Percentiles rank a stretch among this genome's conserved stretches.
Conservation (phyloP, 2,888 invertebrate genomes). For the Didymodactylos carnosus region DNA sequence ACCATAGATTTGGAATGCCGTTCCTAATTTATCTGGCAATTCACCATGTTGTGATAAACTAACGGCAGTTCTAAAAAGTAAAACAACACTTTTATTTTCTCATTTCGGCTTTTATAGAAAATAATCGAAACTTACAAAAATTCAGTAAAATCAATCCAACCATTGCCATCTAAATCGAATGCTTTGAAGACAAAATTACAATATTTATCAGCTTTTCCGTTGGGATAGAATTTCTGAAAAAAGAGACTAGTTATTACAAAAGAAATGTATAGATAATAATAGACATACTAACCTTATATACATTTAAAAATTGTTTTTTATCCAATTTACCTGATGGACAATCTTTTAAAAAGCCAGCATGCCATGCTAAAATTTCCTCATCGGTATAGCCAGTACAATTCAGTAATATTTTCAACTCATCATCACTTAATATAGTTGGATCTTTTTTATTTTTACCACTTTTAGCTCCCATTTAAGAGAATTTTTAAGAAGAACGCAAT, state of each 20-base stretch:
- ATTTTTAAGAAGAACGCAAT: too few relatives aligned
- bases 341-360: slow-evolving; percentile 87
- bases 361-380: slow-evolving; percentile 93
- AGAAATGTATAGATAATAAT: not conserved
- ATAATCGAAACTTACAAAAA: slow-evolving; percentile 49
- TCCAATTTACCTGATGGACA: slow-evolving; percentile 87
- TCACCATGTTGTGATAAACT: slow-evolving; percentile 91
- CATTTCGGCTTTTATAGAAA: not conserved
- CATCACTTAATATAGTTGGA: slow-evolving; percentile 27
- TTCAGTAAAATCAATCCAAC: slow-evolving; percentile 89
- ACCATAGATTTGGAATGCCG: slow-evolving; percentile 96
- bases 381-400: slow-evolving; percentile 93
- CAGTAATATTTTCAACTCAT: slow-evolving; percentile 83
- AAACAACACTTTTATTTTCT: not conserved
- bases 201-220: slow-evolving; percentile 73
- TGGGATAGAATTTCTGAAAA: slow-evolving; percentile 68
- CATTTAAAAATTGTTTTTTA: slow-evolving; percentile 94
- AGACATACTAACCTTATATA: slow-evolving; percentile 49
- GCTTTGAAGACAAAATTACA: slow-evolving; percentile 79
- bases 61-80: slow-evolving; percentile 43
- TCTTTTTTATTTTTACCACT: not conserved
- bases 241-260: not conserved
- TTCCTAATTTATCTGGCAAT: slow-evolving; percentile 85
- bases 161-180: slow-evolving; percentile 75
- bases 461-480: not conserved